phyloP scores from a whole-genome alignment of 2,888 invertebrate species.

The Drosophila dives region DNA sequence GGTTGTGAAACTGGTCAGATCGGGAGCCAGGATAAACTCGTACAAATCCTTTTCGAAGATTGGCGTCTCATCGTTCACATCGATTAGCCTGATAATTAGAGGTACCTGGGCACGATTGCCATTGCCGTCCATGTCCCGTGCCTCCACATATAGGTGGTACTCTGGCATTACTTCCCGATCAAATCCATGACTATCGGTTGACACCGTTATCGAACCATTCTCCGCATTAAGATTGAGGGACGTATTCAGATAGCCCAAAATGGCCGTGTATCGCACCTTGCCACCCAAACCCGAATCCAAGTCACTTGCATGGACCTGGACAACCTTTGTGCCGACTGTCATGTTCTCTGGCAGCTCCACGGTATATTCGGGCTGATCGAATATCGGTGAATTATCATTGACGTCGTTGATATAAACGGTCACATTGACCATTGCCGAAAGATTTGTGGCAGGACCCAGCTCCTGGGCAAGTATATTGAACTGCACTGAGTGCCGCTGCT shows the following conservation, averaged over 20 bases:
- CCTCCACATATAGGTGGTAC: constrained; percentile 93
- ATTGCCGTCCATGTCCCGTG: constrained; percentile 93
- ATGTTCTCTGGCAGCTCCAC: constrained; percentile 93
- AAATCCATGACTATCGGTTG: constrained; percentile 90
- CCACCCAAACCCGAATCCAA: constrained; percentile 91
- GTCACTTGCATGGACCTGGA: constrained; percentile 92
- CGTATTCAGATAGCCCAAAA: constrained; percentile 91
- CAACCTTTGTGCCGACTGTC: constrained; percentile 89
- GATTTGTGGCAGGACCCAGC: constrained; percentile 90
- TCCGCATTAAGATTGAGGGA: constrained; percentile 91
- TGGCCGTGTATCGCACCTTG: constrained; percentile 91
- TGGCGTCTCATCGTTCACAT: constrained; percentile 95
- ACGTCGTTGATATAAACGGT: constrained; percentile 93
- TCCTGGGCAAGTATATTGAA: constrained; percentile 93
- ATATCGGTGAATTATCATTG: constrained; percentile 95
- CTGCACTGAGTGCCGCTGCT: constrained; percentile 90
- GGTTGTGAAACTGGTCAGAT: constrained; percentile 90
- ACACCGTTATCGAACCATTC: constrained; percentile 92
- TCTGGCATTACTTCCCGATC: constrained; percentile 93
- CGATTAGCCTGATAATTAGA: constrained; percentile 90
- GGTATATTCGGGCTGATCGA: constrained; percentile 90
- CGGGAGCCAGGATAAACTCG: constrained; percentile 91
- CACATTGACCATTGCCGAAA: constrained; percentile 90
- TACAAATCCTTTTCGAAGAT: constrained; percentile 92
- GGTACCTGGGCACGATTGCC: constrained; percentile 91